Conservation (phyloP, 1,140 invertebrate species). For the Drosophila jambulina region DNA sequence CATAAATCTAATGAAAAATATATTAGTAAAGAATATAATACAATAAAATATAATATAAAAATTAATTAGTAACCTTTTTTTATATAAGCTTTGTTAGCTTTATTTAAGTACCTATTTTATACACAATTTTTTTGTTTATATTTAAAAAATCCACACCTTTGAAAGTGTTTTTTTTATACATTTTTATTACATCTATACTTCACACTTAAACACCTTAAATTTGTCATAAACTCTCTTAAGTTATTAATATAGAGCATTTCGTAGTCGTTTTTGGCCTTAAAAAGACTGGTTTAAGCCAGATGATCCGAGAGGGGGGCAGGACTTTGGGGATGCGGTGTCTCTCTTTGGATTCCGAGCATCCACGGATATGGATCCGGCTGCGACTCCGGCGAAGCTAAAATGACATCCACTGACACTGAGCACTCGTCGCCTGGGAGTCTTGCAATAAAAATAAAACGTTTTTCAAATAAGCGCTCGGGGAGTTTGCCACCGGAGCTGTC, state of each 20-base stretch:
- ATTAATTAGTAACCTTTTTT: no score
- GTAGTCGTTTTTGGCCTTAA: background rate
- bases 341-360: constrained; percentile 21
- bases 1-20: no score
- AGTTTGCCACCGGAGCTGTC: constrained; percentile 38
- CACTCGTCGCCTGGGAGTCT: constrained; percentile 72
- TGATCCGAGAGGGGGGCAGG: constrained; percentile 8
- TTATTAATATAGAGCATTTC: background rate
- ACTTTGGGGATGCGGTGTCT: constrained; percentile 37
- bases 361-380: constrained; percentile 14
- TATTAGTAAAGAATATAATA: no score
- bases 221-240: no score
- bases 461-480: constrained; percentile 77
- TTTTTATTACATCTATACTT: no score
- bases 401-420: constrained; percentile 82
- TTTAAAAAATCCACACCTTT: no score
- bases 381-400: constrained; percentile 55
- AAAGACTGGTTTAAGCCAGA: background rate
- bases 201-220: no score
- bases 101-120: no score
- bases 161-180: no score
- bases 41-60: no score
- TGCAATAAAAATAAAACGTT: constrained; percentile 82
- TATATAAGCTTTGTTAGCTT: no score
- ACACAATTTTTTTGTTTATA: no score